Evolutionary conservation across 2,888 invertebrate species (phyloP), one percentile per base, ranked within the genome.

Genomic region (Eupithecia insigniata): DNA sequence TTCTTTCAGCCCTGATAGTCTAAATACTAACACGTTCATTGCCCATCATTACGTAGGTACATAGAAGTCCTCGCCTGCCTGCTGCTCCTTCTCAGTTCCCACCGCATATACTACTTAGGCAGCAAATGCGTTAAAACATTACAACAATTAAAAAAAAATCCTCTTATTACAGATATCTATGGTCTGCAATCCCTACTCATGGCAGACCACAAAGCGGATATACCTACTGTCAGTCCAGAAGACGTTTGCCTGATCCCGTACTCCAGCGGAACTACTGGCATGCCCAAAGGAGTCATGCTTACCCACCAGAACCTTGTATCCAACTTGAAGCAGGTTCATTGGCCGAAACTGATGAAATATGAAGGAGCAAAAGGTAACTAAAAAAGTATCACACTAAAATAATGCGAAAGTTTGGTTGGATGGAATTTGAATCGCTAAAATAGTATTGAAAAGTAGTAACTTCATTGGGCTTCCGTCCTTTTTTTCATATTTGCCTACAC

Each of bases 231-330:
- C 66, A 91, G 92, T 80, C 85, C 92, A 10, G 92, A 95, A 14
- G 93, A 95, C 67, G 89, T 95, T 1, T 95, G 95, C 58, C 85
- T 96, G 58, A 91, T 96, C 61, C 96, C 96, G 0, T 96, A 95
- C 87, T 96, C 96, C 1, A 96, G 96, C 80, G 95, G 98, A 0
- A 98, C 98, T 0, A 98, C 97, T 0, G 98, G 98, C 0, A 93
- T 97, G 83, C 97, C 97, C 0, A 97, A 97, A 90, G 97, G 97
- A 2, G 97, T 97, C 0, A 95, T 96, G 95, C 88, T 97, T 62
- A 96, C 96, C 0, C 97, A 97, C 83, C 92, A 92, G 78, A 97
- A 97, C 84, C 92, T 97, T 22, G 95, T 95, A 6, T 89, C 92
- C 65, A 95, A 95, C 81, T 81, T 95, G 71, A 88, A 91, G 70